Conservation (phyloP, 2,113 vertebrate genomes). For the Jaculus jaculus region DNA sequence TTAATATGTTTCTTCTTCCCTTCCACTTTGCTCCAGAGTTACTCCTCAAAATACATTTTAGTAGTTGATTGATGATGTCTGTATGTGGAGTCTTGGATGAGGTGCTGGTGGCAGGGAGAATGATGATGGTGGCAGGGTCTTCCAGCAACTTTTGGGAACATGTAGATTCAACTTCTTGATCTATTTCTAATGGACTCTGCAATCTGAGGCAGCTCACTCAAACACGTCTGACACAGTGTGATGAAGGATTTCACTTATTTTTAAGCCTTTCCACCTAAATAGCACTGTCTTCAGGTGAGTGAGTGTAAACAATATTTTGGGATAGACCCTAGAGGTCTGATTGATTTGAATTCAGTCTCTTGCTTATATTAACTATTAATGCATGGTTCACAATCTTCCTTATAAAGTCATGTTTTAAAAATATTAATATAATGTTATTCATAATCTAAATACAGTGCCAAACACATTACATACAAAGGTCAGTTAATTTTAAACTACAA, state of each 20-base stretch:
- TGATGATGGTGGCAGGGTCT: neutral
- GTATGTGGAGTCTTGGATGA: neutral
- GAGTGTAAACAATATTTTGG: neutral
- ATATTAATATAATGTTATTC: neutral
- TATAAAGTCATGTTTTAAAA: constrained; percentile 4
- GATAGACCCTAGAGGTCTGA: neutral
- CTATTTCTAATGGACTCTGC: neutral
- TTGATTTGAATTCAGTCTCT: neutral
- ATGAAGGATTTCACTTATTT: neutral
- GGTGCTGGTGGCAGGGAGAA: neutral
- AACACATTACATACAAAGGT: neutral
- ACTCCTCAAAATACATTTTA: neutral
- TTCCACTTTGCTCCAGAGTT: neutral
- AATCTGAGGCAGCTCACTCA: neutral
- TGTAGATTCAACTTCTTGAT: neutral
- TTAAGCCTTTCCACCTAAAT: neutral
- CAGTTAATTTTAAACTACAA: neutral
- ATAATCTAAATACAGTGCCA: neutral
- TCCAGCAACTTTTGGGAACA: neutral
- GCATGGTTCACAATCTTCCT: constrained; percentile 15
- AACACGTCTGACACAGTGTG: neutral
- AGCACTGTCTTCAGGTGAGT: neutral
- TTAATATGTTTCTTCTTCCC: neutral
- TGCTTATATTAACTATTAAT: constrained; percentile 17
- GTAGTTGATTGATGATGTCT: neutral